Conservation (phyloP, 2,113 vertebrate species). For the Notiomystis cincta region DNA sequence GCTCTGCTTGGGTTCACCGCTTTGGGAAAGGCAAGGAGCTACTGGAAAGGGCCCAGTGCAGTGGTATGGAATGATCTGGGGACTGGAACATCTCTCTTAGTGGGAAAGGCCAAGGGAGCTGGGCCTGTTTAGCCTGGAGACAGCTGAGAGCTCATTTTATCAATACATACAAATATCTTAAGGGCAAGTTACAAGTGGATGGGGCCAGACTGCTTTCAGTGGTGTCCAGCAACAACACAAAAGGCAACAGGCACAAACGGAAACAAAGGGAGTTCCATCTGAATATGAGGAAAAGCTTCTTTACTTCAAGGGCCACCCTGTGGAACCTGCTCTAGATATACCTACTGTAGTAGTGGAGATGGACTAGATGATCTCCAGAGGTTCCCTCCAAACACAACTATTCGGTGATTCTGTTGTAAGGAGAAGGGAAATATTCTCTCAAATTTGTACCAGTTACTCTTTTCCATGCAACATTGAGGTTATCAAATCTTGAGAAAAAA, state of each 20-base stretch:
- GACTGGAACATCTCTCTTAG: not conserved
- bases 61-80: not conserved
- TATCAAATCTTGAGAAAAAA: not conserved
- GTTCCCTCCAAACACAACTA: not conserved
- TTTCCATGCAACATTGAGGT: not conserved
- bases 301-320: not conserved
- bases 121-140: not conserved
- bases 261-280: not conserved
- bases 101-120: not conserved
- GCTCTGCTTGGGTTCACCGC: accelerated
- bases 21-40: not conserved
- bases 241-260: not conserved
- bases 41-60: not conserved
- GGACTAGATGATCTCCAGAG: not conserved
- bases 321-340: not conserved
- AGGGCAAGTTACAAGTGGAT: not conserved
- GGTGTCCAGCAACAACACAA: not conserved
- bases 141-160: not conserved
- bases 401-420: not conserved
- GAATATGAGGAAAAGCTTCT: not conserved
- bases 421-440: not conserved
- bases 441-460: not conserved
- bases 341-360: not conserved
- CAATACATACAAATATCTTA: not conserved
- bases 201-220: not conserved